Percentiles rank a stretch among this genome's conserved stretches.
Evolutionary conservation across 2,113 vertebrate genomes (phyloP).

Genomic region (Oxygymnocypris stewartii): DNA sequence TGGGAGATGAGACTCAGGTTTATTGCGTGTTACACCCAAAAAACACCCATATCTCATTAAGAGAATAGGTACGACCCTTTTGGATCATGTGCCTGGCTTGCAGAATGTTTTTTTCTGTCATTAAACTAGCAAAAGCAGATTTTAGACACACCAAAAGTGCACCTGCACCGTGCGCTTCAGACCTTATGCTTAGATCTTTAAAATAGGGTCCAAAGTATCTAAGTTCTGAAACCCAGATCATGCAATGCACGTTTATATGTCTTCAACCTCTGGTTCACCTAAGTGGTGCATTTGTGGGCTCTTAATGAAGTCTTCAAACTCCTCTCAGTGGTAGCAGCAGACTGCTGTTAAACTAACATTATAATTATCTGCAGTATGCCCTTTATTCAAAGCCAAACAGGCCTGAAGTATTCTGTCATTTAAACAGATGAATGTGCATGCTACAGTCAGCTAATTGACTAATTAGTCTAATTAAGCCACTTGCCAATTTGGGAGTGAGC

Average conservation of each 20-base stretch:
- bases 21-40: no score
- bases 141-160: no score
- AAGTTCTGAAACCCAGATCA: neutral
- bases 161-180: no score
- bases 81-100: neutral
- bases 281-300: neutral
- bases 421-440: slow-evolving; percentile 53
- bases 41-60: neutral
- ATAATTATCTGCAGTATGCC: slow-evolving; percentile 57
- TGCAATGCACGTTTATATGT: neutral
- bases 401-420: slow-evolving; percentile 54
- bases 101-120: no score
- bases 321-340: neutral
- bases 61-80: neutral
- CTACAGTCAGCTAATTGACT: slow-evolving; percentile 59
- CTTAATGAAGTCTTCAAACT: slow-evolving; percentile 32
- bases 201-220: neutral
- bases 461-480: slow-evolving; percentile 63
- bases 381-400: slow-evolving; percentile 47
- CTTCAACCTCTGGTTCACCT: slow-evolving; percentile 3
- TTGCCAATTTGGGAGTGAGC: slow-evolving; percentile 51
- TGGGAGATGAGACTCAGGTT: no score
- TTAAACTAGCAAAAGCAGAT: no score
- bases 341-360: slow-evolving; percentile 45
- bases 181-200: no score